Evolutionary conservation across 2,888 invertebrate species (phyloP).

Genomic region (Choreutis nemorana): DNA sequence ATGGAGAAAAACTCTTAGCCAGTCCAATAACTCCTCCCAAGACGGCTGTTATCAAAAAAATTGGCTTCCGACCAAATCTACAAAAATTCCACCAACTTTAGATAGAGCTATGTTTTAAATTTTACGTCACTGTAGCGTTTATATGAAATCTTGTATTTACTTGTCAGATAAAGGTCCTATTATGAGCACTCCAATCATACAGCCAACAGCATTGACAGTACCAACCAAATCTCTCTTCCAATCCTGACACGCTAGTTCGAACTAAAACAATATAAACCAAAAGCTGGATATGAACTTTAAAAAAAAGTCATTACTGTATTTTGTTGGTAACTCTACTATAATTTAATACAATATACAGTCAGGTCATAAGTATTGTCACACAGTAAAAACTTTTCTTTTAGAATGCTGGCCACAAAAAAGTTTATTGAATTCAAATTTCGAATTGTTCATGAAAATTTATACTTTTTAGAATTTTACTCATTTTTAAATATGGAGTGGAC

Average conservation of each 20-base stretch:
- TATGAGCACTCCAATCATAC: constrained; percentile 73
- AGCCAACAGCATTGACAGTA: constrained; percentile 74
- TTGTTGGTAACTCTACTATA: background rate
- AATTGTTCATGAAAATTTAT: too few relatives aligned
- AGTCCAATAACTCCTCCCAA: constrained; percentile 35
- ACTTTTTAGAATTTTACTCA: too few relatives aligned
- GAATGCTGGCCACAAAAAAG: too few relatives aligned
- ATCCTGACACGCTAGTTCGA: constrained; percentile 68
- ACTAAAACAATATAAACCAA: constrained; percentile 43
- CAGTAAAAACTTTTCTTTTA: too few relatives aligned
- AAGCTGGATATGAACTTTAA: background rate
- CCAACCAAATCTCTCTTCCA: constrained; percentile 80
- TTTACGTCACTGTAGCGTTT: too few relatives aligned
- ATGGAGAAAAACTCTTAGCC: constrained; percentile 29
- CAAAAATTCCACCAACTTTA: too few relatives aligned
- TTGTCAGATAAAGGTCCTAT: constrained; percentile 76
- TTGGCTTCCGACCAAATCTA: constrained; percentile 39
- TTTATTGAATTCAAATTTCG: too few relatives aligned
- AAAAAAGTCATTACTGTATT: background rate
- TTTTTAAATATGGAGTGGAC: too few relatives aligned
- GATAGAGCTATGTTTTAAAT: too few relatives aligned
- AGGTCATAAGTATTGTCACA: too few relatives aligned
- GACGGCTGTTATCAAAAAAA: constrained; percentile 31
- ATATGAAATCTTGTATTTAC: constrained; percentile 30
- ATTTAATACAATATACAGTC: too few relatives aligned